Conservation (phyloP, 2,888 invertebrate species). For the Lepidonotus clava region DNA sequence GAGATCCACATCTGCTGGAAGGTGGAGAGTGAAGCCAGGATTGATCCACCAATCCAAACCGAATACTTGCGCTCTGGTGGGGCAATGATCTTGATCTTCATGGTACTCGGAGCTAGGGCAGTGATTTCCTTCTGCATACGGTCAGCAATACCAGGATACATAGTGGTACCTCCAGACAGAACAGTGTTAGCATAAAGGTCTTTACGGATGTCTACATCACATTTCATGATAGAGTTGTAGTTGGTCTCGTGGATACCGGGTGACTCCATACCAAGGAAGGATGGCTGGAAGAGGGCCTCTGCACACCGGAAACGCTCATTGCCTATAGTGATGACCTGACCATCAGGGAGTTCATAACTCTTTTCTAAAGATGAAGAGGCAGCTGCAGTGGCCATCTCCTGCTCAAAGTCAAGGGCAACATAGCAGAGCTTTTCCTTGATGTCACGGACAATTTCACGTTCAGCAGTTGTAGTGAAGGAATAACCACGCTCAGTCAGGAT, state of each 20-base stretch:
- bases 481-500: conserved; percentile 82
- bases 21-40: conserved; percentile 71
- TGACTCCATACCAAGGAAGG: conserved; percentile 76
- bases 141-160: conserved; percentile 87
- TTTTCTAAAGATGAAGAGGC: conserved; percentile 73
- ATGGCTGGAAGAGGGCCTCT: conserved; percentile 77
- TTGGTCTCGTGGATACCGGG: conserved; percentile 76
- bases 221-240: conserved; percentile 78
- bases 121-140: conserved; percentile 51
- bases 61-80: conserved; percentile 64
- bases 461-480: conserved; percentile 82
- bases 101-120: conserved; percentile 59
- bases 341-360: conserved; percentile 78
- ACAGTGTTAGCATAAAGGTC: conserved; percentile 72
- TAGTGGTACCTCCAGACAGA: conserved; percentile 90
- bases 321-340: conserved; percentile 78
- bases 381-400: conserved; percentile 76
- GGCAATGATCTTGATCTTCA: conserved; percentile 63
- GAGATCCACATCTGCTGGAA: conserved; percentile 78
- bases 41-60: conserved; percentile 86
- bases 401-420: conserved; percentile 77
- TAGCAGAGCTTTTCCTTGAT: conserved; percentile 90
- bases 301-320: conserved; percentile 78
- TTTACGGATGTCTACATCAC: conserved; percentile 69
- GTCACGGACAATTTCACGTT: conserved; percentile 84